Conservation (phyloP, 37 sponge, comb jelly and placozoan species). For the Beroe forskalii region DNA sequence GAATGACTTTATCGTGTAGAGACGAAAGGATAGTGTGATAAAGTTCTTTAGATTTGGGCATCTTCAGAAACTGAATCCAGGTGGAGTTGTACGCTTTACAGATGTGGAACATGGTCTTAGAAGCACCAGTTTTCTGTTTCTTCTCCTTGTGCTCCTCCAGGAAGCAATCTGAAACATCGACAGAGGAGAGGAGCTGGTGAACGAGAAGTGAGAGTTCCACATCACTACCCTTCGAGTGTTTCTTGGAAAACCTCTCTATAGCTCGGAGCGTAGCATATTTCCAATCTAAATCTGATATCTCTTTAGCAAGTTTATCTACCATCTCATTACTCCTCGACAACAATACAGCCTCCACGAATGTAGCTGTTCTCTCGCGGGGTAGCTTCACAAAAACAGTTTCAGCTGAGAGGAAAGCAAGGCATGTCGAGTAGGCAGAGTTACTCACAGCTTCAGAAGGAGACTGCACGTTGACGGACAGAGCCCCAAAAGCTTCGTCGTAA, state of each 20-base stretch:
- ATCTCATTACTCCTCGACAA: background rate
- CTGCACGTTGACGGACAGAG: background rate
- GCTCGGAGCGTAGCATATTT: conserved; percentile 24
- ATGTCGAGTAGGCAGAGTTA: conserved; percentile 13
- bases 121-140: conserved; percentile 33
- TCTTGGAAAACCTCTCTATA: conserved; percentile 12
- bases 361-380: background rate
- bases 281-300: conserved; percentile 57
- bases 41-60: conserved; percentile 37
- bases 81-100: conserved; percentile 31
- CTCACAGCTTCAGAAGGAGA: background rate
- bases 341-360: background rate
- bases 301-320: background rate
- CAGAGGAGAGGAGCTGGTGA: background rate
- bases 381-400: conserved; percentile 58
- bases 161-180: conserved; percentile 21
- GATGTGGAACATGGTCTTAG: conserved; percentile 48
- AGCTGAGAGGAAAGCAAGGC: conserved; percentile 1
- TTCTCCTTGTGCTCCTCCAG: background rate
- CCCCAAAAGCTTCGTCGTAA: background rate
- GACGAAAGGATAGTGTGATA: conserved; percentile 68
- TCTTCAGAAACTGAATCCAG: conserved; percentile 65
- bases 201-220: background rate
- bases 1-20: conserved; percentile 85
- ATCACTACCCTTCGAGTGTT: background rate